Percentiles rank a stretch among this genome's conserved stretches.
Conservation (phyloP, 2,113 vertebrate genomes). For the Melanerpes aurifrons region DNA sequence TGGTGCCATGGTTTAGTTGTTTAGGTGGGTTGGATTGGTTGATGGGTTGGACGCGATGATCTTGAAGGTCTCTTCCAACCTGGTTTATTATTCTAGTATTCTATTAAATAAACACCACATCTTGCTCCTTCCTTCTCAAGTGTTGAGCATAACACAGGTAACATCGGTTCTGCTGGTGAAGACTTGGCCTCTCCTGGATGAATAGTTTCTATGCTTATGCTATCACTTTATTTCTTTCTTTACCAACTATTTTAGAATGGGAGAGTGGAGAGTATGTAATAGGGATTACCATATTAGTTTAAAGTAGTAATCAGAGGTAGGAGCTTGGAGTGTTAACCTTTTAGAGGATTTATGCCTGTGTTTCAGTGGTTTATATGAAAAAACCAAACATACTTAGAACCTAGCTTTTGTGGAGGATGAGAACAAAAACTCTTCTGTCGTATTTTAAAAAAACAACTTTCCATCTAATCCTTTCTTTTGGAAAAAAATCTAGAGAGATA, state of each 20-base stretch:
- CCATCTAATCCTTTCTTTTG: neutral
- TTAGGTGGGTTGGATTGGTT: too few species aligned
- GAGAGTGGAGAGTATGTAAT: neutral
- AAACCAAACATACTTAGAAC: neutral
- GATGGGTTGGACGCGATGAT: too few species aligned
- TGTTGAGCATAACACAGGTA: too few species aligned
- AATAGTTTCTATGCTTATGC: neutral
- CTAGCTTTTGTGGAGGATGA: neutral
- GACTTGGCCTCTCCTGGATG: too few species aligned
- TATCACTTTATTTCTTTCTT: neutral
- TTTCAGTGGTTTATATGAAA: neutral
- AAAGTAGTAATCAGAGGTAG: neutral
- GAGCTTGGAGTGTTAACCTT: neutral
- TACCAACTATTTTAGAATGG: neutral
- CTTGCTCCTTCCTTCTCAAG: neutral
- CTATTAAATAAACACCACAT: neutral
- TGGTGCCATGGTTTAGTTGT: too few species aligned
- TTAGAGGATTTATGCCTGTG: fast-evolving
- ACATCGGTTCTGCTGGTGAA: neutral
- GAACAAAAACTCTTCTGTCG: neutral
- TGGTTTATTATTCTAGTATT: too few species aligned
- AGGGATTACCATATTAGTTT: neutral
- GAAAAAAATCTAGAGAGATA: neutral
- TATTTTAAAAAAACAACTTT: neutral
- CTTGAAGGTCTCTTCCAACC: too few species aligned